Base-by-base conservation (phyloP, 2,113 vertebrate species). In the Amazona vittata region DNA sequence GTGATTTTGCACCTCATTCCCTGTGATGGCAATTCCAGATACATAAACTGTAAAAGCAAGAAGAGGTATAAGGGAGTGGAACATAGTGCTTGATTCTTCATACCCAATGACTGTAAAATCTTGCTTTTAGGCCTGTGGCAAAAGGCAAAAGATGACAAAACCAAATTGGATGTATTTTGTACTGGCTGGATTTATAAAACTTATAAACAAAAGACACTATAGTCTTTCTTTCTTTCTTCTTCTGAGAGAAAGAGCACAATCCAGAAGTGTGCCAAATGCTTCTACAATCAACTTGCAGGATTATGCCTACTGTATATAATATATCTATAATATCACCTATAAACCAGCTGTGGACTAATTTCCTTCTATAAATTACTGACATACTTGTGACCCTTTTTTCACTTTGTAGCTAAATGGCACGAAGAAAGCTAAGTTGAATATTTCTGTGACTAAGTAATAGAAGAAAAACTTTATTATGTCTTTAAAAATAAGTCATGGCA, bases 401-500 rank as follows among this genome's bases (percentile, higher is more conserved):
- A 71, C 59, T 94, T 80, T 33, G 81, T 88, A 94, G 75, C 74
- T 89, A 83, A 85, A 68, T 64, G 80, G 41, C 57, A 37, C 90
- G 89, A 93, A 75, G 68, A 93, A 94, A 60, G 53, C 71, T 65
- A 93, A 88, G 53, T 76, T 82, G 79, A 94, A 28, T 92, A 52
- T 81, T 89, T 83, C 29, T 83, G 59, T 94, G 86, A 65, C 47
- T 87, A 62, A 57, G 44, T 79, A 82, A 83, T 53, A 79, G 75
- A 94, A 87, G 26, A 81, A 85, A 87, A 86, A 59, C 17, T 81
- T 78, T 84, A 69, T 76, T 74, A 76, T 16, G 28, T 59, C 73
- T 84, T 96, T 83, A 74, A 82, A 95, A 95, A 86, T 92, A 78
- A 92, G 75, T 57, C 22, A 70, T 70, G 86, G 70, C 29, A 67